A percentile compares a stretch with the other conserved stretches of the same genome.
Conservation (phyloP, 2,113 vertebrate genomes). For the Rhinogobius similis region DNA sequence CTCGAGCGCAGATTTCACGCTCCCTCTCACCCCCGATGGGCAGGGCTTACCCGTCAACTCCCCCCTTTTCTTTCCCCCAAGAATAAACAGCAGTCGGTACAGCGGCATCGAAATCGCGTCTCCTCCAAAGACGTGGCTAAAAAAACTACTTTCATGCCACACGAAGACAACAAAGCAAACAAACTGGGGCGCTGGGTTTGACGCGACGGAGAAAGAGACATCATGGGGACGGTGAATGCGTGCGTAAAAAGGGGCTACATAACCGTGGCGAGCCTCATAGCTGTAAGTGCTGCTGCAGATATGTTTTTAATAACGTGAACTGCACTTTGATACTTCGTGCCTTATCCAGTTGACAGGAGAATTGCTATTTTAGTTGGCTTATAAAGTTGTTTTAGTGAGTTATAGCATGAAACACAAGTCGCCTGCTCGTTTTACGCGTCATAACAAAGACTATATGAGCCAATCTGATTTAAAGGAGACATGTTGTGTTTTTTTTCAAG, state of each 20-base stretch:
- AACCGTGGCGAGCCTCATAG: conserved; percentile 27
- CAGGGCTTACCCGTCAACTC: background rate
- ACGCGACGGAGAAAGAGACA: background rate
- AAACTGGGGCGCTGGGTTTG: background rate
- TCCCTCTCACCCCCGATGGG: conserved; percentile 2
- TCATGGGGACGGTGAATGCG: conserved; percentile 52
- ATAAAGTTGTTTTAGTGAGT: background rate
- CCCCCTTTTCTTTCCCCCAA: background rate
- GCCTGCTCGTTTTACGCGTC: background rate
- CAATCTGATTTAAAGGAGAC: background rate
- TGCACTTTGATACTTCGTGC: background rate
- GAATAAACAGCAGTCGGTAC: background rate
- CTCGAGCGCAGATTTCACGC: background rate
- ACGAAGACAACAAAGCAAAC: background rate
- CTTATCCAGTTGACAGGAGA: background rate
- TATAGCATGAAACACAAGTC: too few relatives aligned
- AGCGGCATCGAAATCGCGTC: background rate
- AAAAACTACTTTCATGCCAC: background rate
- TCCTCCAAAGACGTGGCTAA: too few relatives aligned
- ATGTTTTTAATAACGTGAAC: background rate
- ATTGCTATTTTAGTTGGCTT: background rate
- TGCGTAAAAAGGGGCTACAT: conserved; percentile 45
- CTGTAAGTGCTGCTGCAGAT: conserved; percentile 40
- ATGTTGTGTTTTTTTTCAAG: too few relatives aligned
- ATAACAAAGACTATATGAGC: background rate